A percentile compares a stretch with the other conserved stretches of the same genome.
These are phyloP conservation scores for Isurus oxyrinchus DNA, from an alignment of 2,113 vertebrate species.

Conservation along the genomic window DNA sequence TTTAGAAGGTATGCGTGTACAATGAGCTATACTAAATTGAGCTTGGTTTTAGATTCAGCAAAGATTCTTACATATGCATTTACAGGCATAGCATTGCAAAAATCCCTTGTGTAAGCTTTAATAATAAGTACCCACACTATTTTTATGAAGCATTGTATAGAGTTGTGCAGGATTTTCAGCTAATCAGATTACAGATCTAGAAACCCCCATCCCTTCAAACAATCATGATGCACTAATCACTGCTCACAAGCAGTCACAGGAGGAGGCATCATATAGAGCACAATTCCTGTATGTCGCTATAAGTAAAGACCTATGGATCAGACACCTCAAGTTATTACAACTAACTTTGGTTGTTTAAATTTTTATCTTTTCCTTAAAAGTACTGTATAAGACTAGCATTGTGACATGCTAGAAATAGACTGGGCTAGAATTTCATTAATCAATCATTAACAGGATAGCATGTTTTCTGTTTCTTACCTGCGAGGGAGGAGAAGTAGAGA, in stretches of 20 bases:
- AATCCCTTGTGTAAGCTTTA: background rate
- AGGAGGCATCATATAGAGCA: background rate
- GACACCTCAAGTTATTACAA: background rate
- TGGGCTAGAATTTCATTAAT: background rate
- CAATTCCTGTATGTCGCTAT: background rate
- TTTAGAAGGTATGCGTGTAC: background rate
- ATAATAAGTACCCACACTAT: background rate
- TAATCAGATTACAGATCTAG: background rate
- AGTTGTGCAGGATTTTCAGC: background rate
- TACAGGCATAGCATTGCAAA: background rate
- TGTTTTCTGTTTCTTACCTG: conserved; percentile 64
- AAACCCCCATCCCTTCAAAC: background rate
- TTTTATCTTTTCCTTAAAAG: background rate
- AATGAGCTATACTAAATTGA: background rate
- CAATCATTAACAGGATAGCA: background rate
- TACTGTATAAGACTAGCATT: background rate
- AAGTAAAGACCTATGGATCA: background rate
- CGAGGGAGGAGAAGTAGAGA: conserved; percentile 95
- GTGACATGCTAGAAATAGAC: background rate
- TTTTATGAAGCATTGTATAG: background rate
- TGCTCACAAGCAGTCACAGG: background rate
- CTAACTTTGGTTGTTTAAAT: background rate
- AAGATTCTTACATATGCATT: background rate
- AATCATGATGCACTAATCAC: background rate
- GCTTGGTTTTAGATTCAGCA: background rate